These are phyloP conservation scores for Corynorhinus townsendii DNA, from an alignment of 2,113 vertebrate species.

Conservation along the genomic window DNA sequence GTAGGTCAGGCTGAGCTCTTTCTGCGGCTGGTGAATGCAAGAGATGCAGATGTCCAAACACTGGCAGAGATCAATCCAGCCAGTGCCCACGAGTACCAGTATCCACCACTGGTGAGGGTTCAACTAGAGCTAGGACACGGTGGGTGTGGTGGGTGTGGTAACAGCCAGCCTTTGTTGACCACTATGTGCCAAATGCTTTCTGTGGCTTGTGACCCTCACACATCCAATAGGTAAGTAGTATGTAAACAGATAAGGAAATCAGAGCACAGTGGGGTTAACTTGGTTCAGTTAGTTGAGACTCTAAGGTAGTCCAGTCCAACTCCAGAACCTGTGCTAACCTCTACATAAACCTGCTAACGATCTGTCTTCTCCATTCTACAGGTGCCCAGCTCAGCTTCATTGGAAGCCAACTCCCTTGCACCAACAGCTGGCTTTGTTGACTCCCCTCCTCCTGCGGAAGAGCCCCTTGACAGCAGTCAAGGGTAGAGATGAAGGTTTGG, in stretches of 20 bases:
- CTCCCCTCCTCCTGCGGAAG: slow-evolving; percentile 71
- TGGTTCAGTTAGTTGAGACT: not conserved
- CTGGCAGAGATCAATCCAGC: slow-evolving; percentile 71
- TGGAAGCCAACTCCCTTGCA: not conserved
- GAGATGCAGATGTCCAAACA: slow-evolving; percentile 79
- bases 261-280: not conserved
- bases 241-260: not conserved
- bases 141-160: not conserved
- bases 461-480: not conserved
- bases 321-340: not conserved
- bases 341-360: not conserved
- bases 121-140: not conserved
- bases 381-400: slow-evolving; percentile 30
- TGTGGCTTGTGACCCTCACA: not conserved
- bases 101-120: slow-evolving; percentile 74
- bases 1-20: slow-evolving; percentile 81
- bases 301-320: not conserved
- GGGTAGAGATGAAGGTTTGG: slow-evolving; percentile 46
- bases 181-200: not conserved
- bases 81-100: slow-evolving; percentile 75
- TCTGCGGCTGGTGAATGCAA: slow-evolving; percentile 79
- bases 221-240: not conserved
- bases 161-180: not conserved
- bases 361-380: slow-evolving; percentile 46
- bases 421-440: slow-evolving; percentile 70